Evolutionary conservation across 2,797 vertebrate species (phyloP).

Genomic region (Vireo griseus): DNA sequence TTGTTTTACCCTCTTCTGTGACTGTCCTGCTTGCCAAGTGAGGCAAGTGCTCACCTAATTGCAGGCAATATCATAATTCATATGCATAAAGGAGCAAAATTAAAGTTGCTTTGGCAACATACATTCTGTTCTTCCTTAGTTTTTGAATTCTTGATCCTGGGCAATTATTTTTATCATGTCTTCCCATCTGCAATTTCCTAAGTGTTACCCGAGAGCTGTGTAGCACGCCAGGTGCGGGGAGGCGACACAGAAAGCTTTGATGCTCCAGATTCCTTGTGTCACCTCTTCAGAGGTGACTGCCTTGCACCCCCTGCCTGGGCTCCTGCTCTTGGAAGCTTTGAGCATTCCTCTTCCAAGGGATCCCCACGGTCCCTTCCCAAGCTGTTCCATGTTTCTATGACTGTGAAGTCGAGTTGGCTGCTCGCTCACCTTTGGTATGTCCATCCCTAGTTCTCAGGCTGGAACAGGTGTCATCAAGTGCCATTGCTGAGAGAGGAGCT

Average conservation of each 20-base stretch:
- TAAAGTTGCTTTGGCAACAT: slow-evolving; percentile 41
- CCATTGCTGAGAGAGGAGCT: background rate
- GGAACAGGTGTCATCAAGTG: background rate
- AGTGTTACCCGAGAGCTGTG: background rate
- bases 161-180: background rate
- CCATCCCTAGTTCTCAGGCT: background rate
- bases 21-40: background rate
- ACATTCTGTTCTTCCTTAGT: background rate
- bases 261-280: background rate
- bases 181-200: background rate
- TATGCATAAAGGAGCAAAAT: slow-evolving; percentile 24
- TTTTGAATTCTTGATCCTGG: background rate
- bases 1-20: background rate
- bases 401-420: background rate
- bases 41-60: background rate
- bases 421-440: fast-evolving
- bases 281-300: fast-evolving
- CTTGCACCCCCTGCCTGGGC: background rate
- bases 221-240: background rate
- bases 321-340: background rate
- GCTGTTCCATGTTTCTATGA: fast-evolving
- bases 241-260: background rate
- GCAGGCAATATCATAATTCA: background rate
- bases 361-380: background rate
- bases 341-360: background rate